Evolutionary conservation across 2,113 vertebrate genomes (phyloP).

Genomic region (Trachemys scripta): DNA sequence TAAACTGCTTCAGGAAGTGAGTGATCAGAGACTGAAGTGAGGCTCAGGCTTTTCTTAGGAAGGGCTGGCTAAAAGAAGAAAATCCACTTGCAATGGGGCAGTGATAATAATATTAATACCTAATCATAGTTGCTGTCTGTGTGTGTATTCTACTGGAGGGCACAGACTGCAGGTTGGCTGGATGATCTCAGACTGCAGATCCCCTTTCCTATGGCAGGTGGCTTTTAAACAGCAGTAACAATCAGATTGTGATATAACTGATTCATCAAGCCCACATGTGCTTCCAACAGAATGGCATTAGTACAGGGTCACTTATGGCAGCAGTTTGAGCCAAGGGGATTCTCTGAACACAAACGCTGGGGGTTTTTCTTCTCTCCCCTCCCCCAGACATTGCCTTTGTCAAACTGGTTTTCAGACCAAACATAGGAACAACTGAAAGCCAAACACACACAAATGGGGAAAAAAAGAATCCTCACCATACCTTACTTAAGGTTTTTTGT

Average conservation of each 20-base stretch:
- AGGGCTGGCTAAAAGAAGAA: neutral
- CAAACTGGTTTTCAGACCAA: neutral
- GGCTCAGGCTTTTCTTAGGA: conserved; percentile 6
- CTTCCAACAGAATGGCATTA: neutral
- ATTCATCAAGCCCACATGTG: neutral
- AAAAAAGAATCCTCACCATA: accelerated
- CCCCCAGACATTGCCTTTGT: neutral
- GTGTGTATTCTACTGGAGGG: neutral
- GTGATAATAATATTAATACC: conserved; percentile 32
- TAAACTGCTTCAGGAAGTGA: conserved; percentile 73
- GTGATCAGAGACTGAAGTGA: conserved; percentile 46
- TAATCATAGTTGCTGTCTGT: neutral
- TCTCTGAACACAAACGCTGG: neutral
- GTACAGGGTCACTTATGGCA: neutral
- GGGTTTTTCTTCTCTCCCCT: neutral
- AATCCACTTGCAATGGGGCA: conserved; percentile 10
- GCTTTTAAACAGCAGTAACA: neutral
- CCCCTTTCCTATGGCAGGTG: conserved; percentile 21
- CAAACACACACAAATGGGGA: neutral
- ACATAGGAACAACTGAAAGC: neutral
- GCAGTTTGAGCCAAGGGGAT: neutral
- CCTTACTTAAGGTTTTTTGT: neutral
- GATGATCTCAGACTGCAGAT: neutral
- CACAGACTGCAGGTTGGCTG: neutral
- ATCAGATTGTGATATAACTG: neutral